Base-by-base conservation (phyloP, 2,888 invertebrate genomes). In the Auanema freiburgensis region DNA sequence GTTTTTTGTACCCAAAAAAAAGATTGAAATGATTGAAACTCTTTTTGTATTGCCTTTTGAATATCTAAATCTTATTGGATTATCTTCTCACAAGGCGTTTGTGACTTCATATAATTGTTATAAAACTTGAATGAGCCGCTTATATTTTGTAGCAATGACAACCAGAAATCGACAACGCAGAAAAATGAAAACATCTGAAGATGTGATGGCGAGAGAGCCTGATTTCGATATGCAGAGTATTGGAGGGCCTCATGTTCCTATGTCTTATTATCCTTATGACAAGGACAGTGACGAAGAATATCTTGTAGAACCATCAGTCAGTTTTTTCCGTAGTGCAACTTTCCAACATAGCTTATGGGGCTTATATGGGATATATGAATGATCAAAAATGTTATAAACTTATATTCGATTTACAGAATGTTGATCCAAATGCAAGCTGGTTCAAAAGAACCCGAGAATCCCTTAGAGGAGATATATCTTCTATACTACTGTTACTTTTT, bases 401-500 rank as follows among this genome's bases (percentile, higher is more conserved):
- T 55, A 40, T 69, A 53, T 42, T 43, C 3, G n/a, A 44, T 64
- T 67, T 77, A 66, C 70, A 80, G 80, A 62, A 69, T 41, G 70
- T 73, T 49, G 67, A 79, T 21, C 67, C 74, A 14, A 71, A 72
- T 21, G 71, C 69, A 40, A 63, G 70, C 59, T 79, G 79, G 80
- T 65, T 79, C 57, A 67, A 70, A 52, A 64, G 77, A 43, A 79
- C 78, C 18, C 65, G 71, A 54, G 62, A 68, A n/a, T 67, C 78
- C 33, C 63, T 82, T 16, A 74, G 76, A 57, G 82, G 80, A 44
- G 82, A 82, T 62, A 70, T 82, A 53, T 74, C 76, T 0, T 82
- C 81, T 8, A 82, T 82, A 51, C 59, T 70, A 16, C 88, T 97
- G 65, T 87, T 98, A 54, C 88, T 95, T 72, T 92, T 96, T 84